Evolutionary conservation across 2,113 vertebrate species (phyloP).

Genomic region (Tragelaphus strepsiceros): DNA sequence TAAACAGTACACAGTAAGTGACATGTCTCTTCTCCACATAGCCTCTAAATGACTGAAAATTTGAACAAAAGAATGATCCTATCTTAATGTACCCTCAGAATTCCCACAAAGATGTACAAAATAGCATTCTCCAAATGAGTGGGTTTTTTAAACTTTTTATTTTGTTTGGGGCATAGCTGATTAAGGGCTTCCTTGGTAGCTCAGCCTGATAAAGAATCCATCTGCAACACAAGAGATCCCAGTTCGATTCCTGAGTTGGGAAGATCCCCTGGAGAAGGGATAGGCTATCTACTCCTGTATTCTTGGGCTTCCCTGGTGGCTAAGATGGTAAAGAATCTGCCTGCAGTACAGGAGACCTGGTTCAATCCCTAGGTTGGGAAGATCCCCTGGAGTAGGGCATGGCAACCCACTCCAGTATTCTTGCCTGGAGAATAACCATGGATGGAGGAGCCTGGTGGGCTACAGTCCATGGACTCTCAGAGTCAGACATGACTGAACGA

Average conservation of each 20-base stretch:
- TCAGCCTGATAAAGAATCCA: not conserved
- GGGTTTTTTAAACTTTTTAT: not conserved
- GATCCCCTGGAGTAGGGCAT: not conserved
- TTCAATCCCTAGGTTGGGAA: not conserved
- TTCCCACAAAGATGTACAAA: not conserved
- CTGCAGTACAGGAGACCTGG: not conserved
- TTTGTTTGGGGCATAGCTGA: not conserved
- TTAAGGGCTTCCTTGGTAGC: not conserved
- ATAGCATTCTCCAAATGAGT: not conserved
- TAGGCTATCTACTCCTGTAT: too few species aligned
- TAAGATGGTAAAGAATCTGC: not conserved
- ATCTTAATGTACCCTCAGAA: not conserved
- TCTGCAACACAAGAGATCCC: not conserved
- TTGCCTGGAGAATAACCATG: not conserved
- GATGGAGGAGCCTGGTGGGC: not conserved
- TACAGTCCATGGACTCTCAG: not conserved
- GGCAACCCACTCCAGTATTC: not conserved
- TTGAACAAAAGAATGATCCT: not conserved
- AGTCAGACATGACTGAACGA: not conserved
- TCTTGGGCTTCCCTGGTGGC: not conserved
- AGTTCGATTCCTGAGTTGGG: not conserved
- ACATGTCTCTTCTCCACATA: not conserved
- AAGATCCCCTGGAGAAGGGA: too few species aligned
- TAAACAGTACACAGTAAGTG: not conserved
- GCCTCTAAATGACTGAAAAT: not conserved